Evolutionary conservation across 2,113 vertebrate genomes (phyloP).

Genomic region (Zingel zingel): DNA sequence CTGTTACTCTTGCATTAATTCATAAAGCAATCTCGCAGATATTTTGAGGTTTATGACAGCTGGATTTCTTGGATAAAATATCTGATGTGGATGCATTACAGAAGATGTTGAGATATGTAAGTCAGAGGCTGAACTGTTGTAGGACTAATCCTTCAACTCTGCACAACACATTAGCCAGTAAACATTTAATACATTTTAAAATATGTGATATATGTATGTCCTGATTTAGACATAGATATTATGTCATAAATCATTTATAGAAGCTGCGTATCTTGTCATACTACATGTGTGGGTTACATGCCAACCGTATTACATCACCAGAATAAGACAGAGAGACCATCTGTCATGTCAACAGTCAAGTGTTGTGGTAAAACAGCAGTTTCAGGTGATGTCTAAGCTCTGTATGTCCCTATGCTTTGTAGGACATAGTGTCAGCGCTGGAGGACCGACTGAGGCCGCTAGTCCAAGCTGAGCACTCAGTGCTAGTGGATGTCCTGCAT

Average conservation of each 20-base stretch:
- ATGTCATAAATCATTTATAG: background rate
- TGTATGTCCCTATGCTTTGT: background rate
- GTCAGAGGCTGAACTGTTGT: background rate
- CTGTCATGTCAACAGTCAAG: background rate
- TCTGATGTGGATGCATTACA: background rate
- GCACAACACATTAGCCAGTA: background rate
- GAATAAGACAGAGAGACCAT: too few relatives aligned
- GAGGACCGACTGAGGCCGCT: constrained; percentile 95
- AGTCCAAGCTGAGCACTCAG: constrained; percentile 96
- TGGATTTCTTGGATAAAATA: background rate
- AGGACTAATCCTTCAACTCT: background rate
- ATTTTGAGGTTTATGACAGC: background rate
- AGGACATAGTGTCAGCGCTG: constrained; percentile 97
- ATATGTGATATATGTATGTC: background rate
- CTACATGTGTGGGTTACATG: too few relatives aligned
- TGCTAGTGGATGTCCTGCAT: constrained; percentile 98
- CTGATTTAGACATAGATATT: background rate
- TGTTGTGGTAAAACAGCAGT: background rate
- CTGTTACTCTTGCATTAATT: background rate
- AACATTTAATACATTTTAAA: background rate
- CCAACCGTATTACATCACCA: too few relatives aligned
- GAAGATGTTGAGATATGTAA: background rate
- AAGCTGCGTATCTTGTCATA: too few relatives aligned
- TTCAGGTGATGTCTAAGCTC: background rate
- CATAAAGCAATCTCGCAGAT: background rate